Base-by-base conservation (phyloP, 2,888 invertebrate species). In the Brassicogethes aeneus region DNA sequence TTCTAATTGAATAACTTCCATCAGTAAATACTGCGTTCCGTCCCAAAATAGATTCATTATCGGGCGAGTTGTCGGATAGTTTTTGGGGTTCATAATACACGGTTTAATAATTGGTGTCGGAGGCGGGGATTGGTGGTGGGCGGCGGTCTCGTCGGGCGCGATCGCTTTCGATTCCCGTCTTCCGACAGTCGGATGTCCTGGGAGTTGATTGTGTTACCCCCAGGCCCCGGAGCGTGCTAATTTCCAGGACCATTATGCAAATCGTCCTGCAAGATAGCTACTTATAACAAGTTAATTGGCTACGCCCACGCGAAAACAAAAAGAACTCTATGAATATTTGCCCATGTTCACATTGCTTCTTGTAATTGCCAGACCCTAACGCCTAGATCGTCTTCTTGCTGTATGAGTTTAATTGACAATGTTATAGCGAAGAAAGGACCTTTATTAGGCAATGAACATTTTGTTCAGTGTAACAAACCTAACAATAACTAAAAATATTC, bases 101-200 rank as follows among this genome's bases (percentile, higher is more conserved):
- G 23, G 5, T 7, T 23, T 10, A 23, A 23, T 23, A 23, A 5
- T 7, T 10, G 23, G 5, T 7, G 5, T 10, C 23, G 10, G 23
- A 23, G 23, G 5, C 5, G 5, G 10, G 5, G 10, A 23, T 23
- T 23, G 23, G 23, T 5, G 23, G 23, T 23, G 5, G 23, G 23
- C 5, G 10, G 23, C n/a, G 23, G 23, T 10, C 5, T 23, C 5
- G 23, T 23, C 23, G 10, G 23, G 23, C 43, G 40, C 46, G 43
- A 46, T 48, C 46, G 48, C 47, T 47, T 53, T 50, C 46, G 47
- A 51, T 50, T 51, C 47, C 42, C 50, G 45, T 50, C 50, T 53
- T 53, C 51, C 51, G 51, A 50, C 51, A 47, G 47, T 46, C 50
- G 51, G 51, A 53, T 51, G 45, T 53, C 51, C 51, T 48, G 48